Conservation (phyloP, 2,888 invertebrate species). For the Drosophila paranaensis region DNA sequence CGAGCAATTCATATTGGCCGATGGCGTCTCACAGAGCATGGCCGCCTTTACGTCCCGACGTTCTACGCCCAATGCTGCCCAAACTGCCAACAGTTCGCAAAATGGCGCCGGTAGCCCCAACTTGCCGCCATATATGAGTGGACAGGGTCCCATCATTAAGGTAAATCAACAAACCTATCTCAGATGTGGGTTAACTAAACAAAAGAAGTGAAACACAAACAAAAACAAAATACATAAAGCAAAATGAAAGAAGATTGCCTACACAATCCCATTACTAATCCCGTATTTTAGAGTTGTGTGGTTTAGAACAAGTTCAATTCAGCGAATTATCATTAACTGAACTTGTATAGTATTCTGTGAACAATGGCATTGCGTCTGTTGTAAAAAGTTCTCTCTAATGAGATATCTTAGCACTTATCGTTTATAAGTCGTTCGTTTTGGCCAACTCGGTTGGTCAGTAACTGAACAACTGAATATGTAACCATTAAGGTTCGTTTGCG, state of each 20-base stretch:
- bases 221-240: slow-evolving; percentile 19
- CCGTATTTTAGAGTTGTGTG: slow-evolving; percentile 2
- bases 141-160: slow-evolving; percentile 97
- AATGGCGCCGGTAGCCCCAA: slow-evolving; percentile 85
- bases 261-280: slow-evolving; percentile 22
- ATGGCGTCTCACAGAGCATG: slow-evolving; percentile 99
- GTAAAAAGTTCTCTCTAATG: not conserved
- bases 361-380: not conserved
- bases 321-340: not conserved
- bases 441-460: not conserved
- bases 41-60: slow-evolving; percentile 98
- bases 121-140: slow-evolving; percentile 85
- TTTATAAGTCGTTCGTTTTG: no score
- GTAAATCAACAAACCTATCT: slow-evolving; percentile 86
- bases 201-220: slow-evolving; percentile 21
- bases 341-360: not conserved
- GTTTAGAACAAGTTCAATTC: slow-evolving; percentile 6
- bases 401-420: no score
- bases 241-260: not conserved
- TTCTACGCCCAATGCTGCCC: slow-evolving; percentile 91
- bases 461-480: not conserved
- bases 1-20: slow-evolving; percentile 99
- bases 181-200: slow-evolving; percentile 38
- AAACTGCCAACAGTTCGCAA: slow-evolving; percentile 78
- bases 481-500: not conserved